Evolutionary conservation across 2,888 invertebrate genomes (phyloP), one percentile per base, ranked within the genome.

Genomic region (Latrodectus hesperus): DNA sequence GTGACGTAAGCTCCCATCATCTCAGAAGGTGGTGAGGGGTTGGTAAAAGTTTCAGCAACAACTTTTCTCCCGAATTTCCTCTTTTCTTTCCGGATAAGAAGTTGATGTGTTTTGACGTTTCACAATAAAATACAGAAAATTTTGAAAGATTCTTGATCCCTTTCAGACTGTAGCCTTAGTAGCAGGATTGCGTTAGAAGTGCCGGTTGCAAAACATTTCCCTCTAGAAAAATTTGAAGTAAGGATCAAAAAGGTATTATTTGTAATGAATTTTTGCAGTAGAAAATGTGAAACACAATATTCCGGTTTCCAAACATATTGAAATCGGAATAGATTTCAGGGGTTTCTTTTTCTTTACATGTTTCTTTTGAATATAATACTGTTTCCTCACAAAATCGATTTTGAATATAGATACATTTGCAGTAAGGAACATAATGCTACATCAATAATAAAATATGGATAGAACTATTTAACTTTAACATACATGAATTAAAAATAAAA

Each of bases 81-180:
- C 81, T 65, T 73, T 65, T 22, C 72, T 76, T 71, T 65, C 52
- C n/a, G 26, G n/a, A 74, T 65, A 71, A 71, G 86, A 72, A 76
- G 71, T 86, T 86, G 86, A 86, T 72, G 76, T 75, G 71, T 86
- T 86, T 75, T 86, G 80, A 86, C 71, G 81, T 70, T 53, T 80
- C 52, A 86, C 81, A 81, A 81, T 81, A 81, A 67, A 53, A 53
- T 74, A 68, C 76, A 76, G 76, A 49, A 38, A 53, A 72, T 70
- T 26, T 84, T 64, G 52, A 65, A 26, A 22, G 17, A 76, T 65
- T 51, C 52, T 51, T 8, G 73, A 17, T 60, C n/a, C 60, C 16
- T 67, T 75, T 1, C 38, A 38, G 38, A 38, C 38, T 38, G 38
- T 38, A 38, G 38, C 60, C n/a, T 16, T 16, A 60, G 11, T 60